Evolutionary conservation across 1,140 invertebrate species (phyloP).

Genomic region (Polypedilum vanderplanki): DNA sequence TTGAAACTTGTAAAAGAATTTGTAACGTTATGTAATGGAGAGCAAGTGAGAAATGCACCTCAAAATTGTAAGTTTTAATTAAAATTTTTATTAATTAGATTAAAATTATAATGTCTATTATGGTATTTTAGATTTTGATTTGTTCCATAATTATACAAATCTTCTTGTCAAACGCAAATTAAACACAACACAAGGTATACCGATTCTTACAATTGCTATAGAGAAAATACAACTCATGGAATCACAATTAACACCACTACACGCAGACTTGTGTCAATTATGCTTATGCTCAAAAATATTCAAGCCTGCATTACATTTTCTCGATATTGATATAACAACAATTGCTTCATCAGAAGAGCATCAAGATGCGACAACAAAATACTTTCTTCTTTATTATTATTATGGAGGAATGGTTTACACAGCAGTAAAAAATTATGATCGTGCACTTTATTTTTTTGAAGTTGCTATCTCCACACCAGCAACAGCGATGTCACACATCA

Average conservation of each 20-base stretch:
- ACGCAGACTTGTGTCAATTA: conserved; percentile 87
- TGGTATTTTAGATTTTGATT: conserved; percentile 68
- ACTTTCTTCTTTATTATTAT: conserved; percentile 92
- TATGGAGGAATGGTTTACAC: conserved; percentile 97
- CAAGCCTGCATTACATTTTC: conserved; percentile 81
- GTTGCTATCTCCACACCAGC: conserved; percentile 88
- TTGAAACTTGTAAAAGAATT: conserved; percentile 59
- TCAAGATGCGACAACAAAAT: conserved; percentile 83
- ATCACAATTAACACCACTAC: conserved; percentile 85
- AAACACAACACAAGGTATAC: conserved; percentile 75
- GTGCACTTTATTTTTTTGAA: conserved; percentile 92
- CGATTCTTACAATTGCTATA: conserved; percentile 75
- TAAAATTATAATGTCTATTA: conserved; percentile 31
- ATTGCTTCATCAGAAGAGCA: conserved; percentile 73
- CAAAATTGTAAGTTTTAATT: conserved; percentile 69
- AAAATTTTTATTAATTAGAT: conserved; percentile 32
- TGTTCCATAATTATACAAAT: conserved; percentile 77
- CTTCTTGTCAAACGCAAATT: conserved; percentile 65
- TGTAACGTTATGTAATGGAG: conserved; percentile 73
- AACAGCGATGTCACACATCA: conserved; percentile 89
- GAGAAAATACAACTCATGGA: conserved; percentile 80
- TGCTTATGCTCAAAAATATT: conserved; percentile 88
- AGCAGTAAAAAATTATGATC: conserved; percentile 84
- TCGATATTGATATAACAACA: conserved; percentile 86
- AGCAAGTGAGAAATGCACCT: conserved; percentile 77